Base-by-base conservation (phyloP, 92 coral and sea anemone genomes). In the Siderastrea siderea region DNA sequence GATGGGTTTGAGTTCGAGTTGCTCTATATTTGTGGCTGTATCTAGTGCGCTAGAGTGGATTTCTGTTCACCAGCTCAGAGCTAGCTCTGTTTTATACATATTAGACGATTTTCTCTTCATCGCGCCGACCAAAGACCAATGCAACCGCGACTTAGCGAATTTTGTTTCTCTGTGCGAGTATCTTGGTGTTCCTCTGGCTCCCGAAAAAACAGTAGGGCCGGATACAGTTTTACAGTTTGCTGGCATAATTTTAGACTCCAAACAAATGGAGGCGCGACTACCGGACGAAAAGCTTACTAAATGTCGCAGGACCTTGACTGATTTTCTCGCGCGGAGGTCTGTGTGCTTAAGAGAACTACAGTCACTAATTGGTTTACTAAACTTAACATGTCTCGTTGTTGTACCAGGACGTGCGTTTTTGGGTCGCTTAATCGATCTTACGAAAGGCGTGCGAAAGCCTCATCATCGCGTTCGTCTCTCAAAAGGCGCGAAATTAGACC, bases 61-160 rank as follows among this genome's bases (percentile, higher is more conserved):
- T 38, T 15, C 85, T 19, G 15, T 68, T 3, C n/a, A 44, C 7
- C 68, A 2, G 55, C 52, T 76, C 11, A 84, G 77, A 6, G 77
- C 77, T 53, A n/a, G n/a, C 16, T 46, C 49, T 2, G 57, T 78
- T 12, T 46, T 92, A 12, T 90, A 88, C 75, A 72, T 88, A 45
- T 76, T 88, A 71, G 95, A 92, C 61, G 80, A 92, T 79, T 92
- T 88, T 79, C 64, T 92, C 19, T 61, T 88, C 54, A 74, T 84
- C 48, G 79, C 95, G 10, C 72, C 16, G 5, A 68, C 76, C 77
- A 15, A 60, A 26, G 82, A 14, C 3, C 66, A 78, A 49, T 79
- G 91, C 59, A 45, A 48, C 1, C 14, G n/a, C 15, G 87, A 88
- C 71, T 60, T 88, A 9, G 7, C n/a, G 0, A 72, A 46, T 9